phyloP scores from a whole-genome alignment of 2,113 vertebrate species.

The Sceloporus tristichus region DNA sequence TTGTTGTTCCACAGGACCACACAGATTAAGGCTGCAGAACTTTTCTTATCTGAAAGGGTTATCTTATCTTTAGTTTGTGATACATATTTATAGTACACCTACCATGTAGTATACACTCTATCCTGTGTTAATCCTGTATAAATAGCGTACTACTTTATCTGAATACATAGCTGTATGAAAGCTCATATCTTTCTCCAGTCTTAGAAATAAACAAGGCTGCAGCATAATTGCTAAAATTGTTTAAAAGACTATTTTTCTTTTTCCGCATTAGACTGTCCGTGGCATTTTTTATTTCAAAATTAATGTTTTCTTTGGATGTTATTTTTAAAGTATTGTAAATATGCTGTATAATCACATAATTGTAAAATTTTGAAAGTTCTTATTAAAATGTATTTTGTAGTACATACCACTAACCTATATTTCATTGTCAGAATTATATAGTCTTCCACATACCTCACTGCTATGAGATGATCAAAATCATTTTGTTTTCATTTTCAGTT shows the following conservation, averaged over 20 bases:
- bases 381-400: neutral
- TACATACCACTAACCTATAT: neutral
- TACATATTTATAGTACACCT: neutral
- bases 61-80: neutral
- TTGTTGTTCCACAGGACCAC: neutral
- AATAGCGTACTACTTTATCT: neutral
- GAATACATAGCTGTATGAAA: slow-evolving; percentile 3
- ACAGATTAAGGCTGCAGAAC: neutral
- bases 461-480: neutral
- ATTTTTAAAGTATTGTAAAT: neutral
- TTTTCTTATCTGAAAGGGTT: slow-evolving; percentile 1
- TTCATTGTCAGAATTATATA: neutral
- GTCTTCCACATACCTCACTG: too few species aligned
- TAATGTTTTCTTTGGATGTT: neutral
- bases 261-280: neutral
- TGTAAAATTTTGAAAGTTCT: neutral
- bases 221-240: neutral
- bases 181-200: neutral
- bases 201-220: neutral
- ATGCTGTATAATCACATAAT: neutral
- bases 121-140: neutral
- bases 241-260: neutral
- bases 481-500: neutral
- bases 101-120: neutral
- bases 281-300: neutral